Percentiles rank a stretch among this genome's conserved stretches.
Conservation (phyloP, 2,888 invertebrate genomes). For the Lithophane semibrunnea region DNA sequence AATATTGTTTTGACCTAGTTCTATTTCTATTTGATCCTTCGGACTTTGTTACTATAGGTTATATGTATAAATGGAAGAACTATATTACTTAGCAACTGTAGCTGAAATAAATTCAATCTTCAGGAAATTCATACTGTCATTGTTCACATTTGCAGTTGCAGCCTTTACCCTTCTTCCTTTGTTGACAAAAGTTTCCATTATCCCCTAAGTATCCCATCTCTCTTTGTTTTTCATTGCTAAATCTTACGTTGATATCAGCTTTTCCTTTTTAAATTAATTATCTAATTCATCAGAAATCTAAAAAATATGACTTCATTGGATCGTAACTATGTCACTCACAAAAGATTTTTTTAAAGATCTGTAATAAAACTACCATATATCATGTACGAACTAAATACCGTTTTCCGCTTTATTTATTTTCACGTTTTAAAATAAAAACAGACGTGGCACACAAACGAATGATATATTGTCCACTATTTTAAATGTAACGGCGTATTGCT, state of each 20-base stretch:
- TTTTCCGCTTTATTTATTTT: conserved; percentile 46
- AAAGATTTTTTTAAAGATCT: background rate
- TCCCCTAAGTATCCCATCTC: background rate
- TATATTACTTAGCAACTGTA: background rate
- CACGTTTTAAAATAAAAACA: conserved; percentile 31
- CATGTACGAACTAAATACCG: conserved; percentile 29
- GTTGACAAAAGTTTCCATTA: background rate
- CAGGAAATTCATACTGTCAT: background rate
- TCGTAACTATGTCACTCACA: conserved; percentile 23
- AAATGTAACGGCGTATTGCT: conserved; percentile 46
- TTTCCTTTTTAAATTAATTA: background rate
- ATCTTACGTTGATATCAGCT: background rate
- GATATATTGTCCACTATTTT: conserved; percentile 50
- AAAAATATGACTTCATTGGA: background rate
- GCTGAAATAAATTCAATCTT: background rate
- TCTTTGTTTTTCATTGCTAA: background rate
- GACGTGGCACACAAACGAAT: conserved; percentile 44
- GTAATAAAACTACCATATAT: conserved; percentile 27
- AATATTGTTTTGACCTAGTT: conserved; percentile 51
- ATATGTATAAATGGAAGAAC: background rate
- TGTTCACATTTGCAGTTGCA: background rate
- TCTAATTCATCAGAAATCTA: conserved; percentile 1
- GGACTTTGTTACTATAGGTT: conserved; percentile 10
- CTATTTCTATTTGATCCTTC: conserved; percentile 23
- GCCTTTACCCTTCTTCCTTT: background rate